Conservation (phyloP, 1,140 invertebrate species). For the Drosophila seguyi region DNA sequence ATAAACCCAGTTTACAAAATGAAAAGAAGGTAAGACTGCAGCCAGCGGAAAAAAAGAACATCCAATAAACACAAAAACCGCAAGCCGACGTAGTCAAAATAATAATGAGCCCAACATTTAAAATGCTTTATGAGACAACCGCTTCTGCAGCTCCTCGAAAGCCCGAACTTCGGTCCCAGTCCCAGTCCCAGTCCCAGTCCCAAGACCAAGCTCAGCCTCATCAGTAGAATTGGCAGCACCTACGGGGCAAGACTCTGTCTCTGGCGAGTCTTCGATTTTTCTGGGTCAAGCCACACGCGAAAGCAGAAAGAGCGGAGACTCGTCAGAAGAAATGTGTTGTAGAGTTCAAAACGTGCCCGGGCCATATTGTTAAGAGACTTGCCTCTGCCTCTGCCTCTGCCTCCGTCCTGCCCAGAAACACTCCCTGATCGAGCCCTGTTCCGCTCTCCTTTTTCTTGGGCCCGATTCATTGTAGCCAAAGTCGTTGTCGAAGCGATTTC, state of each 20-base stretch:
- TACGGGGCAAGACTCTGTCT: conserved; percentile 17
- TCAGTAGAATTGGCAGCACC: conserved; percentile 33
- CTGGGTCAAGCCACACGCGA: conserved; percentile 69
- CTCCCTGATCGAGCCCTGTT: conserved; percentile 21
- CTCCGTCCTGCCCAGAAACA: background rate
- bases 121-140: conserved; percentile 70
- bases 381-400: conserved; percentile 9
- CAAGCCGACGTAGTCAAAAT: conserved; percentile 75
- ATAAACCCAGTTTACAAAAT: conserved; percentile 64
- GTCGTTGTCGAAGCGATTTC: conserved; percentile 63
- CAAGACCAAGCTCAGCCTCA: conserved; percentile 24
- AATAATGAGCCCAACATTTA: conserved; percentile 79
- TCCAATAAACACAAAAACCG: conserved; percentile 76
- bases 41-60: conserved; percentile 2
- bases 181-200: too few species aligned
- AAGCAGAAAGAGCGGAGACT: conserved; percentile 36
- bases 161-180: conserved; percentile 12
- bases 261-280: conserved; percentile 60
- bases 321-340: conserved; percentile 30
- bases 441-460: conserved; percentile 21
- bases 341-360: conserved; percentile 76
- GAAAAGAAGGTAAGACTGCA: conserved; percentile 37
- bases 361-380: conserved; percentile 68
- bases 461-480: conserved; percentile 17
- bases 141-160: conserved; percentile 41